Evolutionary conservation across 2,888 invertebrate genomes (phyloP).

Genomic region (Nymphalis urticae): DNA sequence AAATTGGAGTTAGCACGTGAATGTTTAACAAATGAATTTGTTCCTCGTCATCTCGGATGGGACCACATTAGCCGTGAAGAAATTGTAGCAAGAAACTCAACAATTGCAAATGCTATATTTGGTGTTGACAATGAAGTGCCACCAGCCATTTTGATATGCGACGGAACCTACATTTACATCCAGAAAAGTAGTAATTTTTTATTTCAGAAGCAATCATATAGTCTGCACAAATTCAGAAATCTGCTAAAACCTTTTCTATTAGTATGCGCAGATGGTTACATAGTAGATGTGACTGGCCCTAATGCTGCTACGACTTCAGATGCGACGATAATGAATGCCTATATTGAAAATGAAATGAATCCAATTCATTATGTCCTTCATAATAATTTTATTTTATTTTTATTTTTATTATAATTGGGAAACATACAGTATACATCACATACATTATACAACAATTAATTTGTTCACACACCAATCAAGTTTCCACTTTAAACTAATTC

Average conservation of each 20-base stretch:
- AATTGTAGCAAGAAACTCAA: slow-evolving; percentile 10
- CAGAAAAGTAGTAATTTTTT: slow-evolving; percentile 37
- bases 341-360: slow-evolving; percentile 26
- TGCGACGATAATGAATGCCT: slow-evolving; percentile 36
- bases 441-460: too few relatives aligned
- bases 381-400: too few relatives aligned
- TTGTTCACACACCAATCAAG: too few relatives aligned
- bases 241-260: slow-evolving; percentile 42
- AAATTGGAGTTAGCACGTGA: slow-evolving; percentile 6
- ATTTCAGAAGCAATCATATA: slow-evolving; percentile 37
- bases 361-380: slow-evolving; percentile 27
- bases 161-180: slow-evolving; percentile 34
- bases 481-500: too few relatives aligned
- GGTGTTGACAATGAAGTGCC: slow-evolving; percentile 12
- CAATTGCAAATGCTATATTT: slow-evolving; percentile 13
- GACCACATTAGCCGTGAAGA: slow-evolving; percentile 10
- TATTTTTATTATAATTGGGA: too few relatives aligned
- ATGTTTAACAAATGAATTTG: slow-evolving; percentile 9
- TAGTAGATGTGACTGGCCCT: slow-evolving; percentile 38
- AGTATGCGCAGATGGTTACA: slow-evolving; percentile 39
- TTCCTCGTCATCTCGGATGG: slow-evolving; percentile 8
- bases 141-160: slow-evolving; percentile 31
- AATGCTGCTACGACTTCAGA: slow-evolving; percentile 32
- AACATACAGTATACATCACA: too few relatives aligned
- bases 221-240: slow-evolving; percentile 40